Base-by-base conservation (phyloP, 2,113 vertebrate species). In the Forbesichthys papilliferus region DNA sequence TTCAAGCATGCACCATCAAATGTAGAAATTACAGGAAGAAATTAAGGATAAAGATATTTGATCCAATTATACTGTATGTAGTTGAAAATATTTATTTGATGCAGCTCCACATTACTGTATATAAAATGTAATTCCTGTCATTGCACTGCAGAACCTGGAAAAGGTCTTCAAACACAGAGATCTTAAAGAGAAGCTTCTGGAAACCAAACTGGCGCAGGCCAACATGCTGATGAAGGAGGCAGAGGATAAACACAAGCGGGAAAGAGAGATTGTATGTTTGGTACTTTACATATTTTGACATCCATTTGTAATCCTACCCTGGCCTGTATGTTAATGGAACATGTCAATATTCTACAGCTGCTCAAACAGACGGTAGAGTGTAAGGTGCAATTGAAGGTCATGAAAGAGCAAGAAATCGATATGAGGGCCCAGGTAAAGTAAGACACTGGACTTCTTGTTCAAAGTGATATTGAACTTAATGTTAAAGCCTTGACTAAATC, bases 101-200 rank as follows among this genome's bases (percentile, higher is more conserved):
- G 18, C n/a, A 16, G 52, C 52, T 52, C 49, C 9, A 52, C 49
- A 52, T 14, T 9, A 12, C 27, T 27, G 27, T 52, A 52, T 52
- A n/a, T 47, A 47, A 53, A 84, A 27, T 27, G 27, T 27, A 83
- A 84, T 74, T 16, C 75, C 11, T 59, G 27, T 36, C 20, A 46
- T 59, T 78, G 53, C 78, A 36, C 84, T 80, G 59, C 75, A 99
- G 98, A 97, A 99, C 87, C 92, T 99, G 83, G 95, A 99, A 82
- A 98, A 98, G 89, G 95, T 99, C 78, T 98, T 99, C 92, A 98
- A 98, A 77, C 96, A 99, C 87, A 89, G 95, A 91, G 97, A 99
- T 80, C 92, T 99, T 86, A 96, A 99, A 59, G 97, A 99, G 90
- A 96, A 99, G 88, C 89, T 99, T 75, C 91, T 96, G 86, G 97